Conservation (phyloP, 2,113 vertebrate genomes). For the Pterocles burchelli region DNA sequence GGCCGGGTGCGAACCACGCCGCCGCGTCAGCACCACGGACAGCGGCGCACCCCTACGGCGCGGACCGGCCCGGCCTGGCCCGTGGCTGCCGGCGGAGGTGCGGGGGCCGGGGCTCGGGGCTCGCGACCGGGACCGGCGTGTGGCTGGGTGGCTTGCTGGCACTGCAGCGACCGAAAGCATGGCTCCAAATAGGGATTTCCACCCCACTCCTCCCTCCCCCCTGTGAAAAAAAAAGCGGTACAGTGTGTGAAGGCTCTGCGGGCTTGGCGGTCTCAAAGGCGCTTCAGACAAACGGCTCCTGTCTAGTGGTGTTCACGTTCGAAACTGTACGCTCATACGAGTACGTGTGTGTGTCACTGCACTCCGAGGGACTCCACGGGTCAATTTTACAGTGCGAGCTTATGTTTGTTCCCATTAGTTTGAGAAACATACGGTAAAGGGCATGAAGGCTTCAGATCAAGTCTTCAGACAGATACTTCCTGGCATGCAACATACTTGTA, state of each 20-base stretch:
- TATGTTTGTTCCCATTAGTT: accelerated
- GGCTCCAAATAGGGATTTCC: not conserved
- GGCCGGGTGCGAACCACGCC: not conserved
- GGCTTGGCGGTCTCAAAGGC: not conserved
- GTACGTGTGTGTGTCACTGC: not conserved
- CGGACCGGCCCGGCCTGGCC: not conserved
- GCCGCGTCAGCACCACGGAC: conserved; percentile 39
- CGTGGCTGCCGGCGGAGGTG: not conserved
- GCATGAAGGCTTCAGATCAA: not conserved
- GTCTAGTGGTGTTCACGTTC: accelerated
- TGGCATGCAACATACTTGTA: not conserved
- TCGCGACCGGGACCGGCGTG: not conserved
- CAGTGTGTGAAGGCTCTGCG: accelerated
- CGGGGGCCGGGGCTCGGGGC: not conserved
- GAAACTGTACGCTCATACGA: accelerated
- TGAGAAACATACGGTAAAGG: not conserved
- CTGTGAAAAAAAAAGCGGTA: accelerated
- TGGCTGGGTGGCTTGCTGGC: not conserved
- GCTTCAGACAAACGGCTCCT: not conserved
- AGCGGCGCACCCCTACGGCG: not conserved
- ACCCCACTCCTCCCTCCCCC: not conserved
- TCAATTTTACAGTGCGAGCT: not conserved
- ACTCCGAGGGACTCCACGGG: accelerated
- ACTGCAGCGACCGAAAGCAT: not conserved
- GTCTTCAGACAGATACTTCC: not conserved